Conservation (phyloP, 2,113 vertebrate species). For the Marmota flaviventris region DNA sequence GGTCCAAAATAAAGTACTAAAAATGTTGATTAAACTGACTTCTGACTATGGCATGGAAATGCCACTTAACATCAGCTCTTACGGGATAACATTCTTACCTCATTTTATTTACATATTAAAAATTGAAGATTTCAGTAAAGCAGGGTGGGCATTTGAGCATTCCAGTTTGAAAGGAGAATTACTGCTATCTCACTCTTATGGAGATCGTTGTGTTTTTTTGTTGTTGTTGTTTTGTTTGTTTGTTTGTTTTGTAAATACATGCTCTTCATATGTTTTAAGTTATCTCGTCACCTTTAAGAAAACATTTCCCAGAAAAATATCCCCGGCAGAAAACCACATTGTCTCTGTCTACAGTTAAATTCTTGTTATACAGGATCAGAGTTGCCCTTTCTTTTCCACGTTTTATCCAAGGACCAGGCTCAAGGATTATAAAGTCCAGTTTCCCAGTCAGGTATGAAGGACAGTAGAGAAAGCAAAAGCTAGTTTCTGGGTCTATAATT, state of each 20-base stretch:
- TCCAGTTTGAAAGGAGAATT: background rate
- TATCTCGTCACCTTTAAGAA: background rate
- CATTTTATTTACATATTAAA: background rate
- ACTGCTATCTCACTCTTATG: background rate
- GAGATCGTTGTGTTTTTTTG: background rate
- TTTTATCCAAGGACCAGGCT: background rate
- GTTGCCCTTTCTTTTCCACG: background rate
- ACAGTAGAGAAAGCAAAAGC: fast-evolving
- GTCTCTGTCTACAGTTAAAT: background rate
- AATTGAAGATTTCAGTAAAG: background rate
- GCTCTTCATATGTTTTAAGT: background rate
- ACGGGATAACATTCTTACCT: background rate
- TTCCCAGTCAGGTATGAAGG: background rate
- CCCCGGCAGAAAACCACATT: background rate
- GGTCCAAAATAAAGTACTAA: background rate
- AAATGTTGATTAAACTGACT: background rate
- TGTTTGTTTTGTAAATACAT: too few relatives aligned
- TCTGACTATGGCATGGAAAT: background rate
- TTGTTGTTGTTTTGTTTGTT: too few relatives aligned
- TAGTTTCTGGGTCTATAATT: background rate
- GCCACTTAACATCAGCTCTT: background rate
- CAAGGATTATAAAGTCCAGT: background rate
- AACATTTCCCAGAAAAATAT: background rate
- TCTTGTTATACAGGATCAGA: background rate
- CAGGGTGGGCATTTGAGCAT: background rate